Evolutionary conservation across 2,113 vertebrate species (phyloP).

Genomic region (Pterocles gutturalis): DNA sequence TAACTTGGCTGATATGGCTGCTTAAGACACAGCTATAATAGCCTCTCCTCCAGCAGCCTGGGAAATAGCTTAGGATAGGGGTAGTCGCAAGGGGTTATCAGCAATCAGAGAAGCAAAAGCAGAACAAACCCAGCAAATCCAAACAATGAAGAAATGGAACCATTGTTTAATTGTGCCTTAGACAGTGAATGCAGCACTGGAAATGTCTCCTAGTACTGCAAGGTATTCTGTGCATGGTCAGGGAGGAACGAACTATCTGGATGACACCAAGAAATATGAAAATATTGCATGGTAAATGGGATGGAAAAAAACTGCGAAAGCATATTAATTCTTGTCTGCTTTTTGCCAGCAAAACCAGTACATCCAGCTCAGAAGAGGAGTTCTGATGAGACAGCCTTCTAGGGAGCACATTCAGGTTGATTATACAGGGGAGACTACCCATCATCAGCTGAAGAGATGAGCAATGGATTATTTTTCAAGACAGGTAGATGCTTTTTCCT

Average conservation of each 20-base stretch:
- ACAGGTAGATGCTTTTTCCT: slow-evolving; percentile 17
- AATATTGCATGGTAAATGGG: background rate
- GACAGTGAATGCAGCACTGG: background rate
- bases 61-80: slow-evolving; percentile 9
- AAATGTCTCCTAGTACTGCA: background rate
- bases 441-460: slow-evolving; percentile 30
- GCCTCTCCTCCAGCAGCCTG: background rate
- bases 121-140: slow-evolving; percentile 12
- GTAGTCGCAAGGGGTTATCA: background rate
- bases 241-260: background rate
- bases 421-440: background rate
- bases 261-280: background rate
- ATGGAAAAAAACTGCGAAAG: background rate
- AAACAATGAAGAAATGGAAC: background rate
- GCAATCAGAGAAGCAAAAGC: slow-evolving; percentile 17
- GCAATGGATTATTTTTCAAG: background rate
- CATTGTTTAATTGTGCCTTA: background rate
- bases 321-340: background rate
- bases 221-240: background rate
- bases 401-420: background rate
- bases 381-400: background rate
- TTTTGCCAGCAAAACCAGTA: background rate
- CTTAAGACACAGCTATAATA: background rate
- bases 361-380: background rate
- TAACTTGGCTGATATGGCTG: background rate